A percentile compares a stretch with the other conserved stretches of the same genome.
These are phyloP conservation scores for Amphimallon solstitiale DNA, from an alignment of 2,888 invertebrate genomes.

Conservation along the genomic window DNA sequence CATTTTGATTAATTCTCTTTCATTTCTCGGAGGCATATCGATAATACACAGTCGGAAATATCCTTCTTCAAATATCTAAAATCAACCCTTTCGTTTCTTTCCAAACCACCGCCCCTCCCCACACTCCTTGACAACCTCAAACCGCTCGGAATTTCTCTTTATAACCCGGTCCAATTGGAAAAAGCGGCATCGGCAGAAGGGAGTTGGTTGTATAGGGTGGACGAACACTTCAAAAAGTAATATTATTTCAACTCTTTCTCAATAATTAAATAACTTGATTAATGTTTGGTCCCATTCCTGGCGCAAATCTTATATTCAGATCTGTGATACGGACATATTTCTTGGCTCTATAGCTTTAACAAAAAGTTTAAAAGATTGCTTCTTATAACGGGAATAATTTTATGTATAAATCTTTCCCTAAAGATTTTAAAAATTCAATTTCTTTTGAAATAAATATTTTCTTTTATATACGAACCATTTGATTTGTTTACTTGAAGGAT, in stretches of 20 bases:
- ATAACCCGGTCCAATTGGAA: too few species aligned
- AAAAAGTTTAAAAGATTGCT: too few species aligned
- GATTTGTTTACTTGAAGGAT: too few species aligned
- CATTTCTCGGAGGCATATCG: conserved; percentile 19
- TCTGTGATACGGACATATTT: neutral
- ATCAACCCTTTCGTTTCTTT: conserved; percentile 20
- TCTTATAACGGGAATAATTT: too few species aligned
- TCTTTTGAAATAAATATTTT: too few species aligned
- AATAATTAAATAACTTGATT: conserved; percentile 31
- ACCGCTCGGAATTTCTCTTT: neutral
- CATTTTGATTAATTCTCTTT: conserved; percentile 26
- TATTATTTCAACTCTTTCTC: conserved; percentile 30
- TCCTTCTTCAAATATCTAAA: conserved; percentile 12
- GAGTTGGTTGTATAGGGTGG: neutral
- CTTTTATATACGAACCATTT: too few species aligned
- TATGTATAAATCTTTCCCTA: too few species aligned
- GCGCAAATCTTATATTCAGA: neutral
- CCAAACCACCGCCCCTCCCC: neutral
- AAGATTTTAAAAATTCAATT: too few species aligned
- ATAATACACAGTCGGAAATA: conserved; percentile 4
- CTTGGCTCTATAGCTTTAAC: neutral
- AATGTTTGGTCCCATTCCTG: neutral
- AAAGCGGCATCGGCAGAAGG: too few species aligned
- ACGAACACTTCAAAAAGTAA: conserved; percentile 24
- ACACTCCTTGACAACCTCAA: conserved; percentile 4